Conservation (phyloP, 1,140 invertebrate genomes). For the Pemphigus obesinymphae region DNA sequence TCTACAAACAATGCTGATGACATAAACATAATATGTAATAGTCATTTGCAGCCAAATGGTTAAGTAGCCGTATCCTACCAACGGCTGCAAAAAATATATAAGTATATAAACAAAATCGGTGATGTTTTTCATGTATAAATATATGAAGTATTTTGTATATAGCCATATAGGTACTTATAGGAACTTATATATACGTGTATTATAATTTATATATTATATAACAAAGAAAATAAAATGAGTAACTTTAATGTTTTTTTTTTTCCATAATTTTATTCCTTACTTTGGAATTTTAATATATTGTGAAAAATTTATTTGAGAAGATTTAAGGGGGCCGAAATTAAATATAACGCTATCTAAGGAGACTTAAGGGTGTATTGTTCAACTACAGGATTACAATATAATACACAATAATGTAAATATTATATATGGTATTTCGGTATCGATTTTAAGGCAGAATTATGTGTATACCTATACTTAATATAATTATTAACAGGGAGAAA, state of each 20-base stretch:
- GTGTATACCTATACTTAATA: no score
- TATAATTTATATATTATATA: no score
- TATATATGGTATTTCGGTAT: background rate
- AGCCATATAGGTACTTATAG: no score
- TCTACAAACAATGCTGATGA: constrained; percentile 21
- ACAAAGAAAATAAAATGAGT: background rate
- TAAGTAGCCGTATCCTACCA: background rate
- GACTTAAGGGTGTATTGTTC: background rate
- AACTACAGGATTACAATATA: background rate
- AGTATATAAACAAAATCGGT: background rate
- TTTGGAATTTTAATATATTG: background rate
- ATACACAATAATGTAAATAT: background rate
- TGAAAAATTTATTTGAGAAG: background rate
- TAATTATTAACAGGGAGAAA: no score
- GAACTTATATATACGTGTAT: no score
- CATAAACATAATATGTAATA: background rate
- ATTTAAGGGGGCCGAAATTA: background rate
- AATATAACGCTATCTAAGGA: background rate
- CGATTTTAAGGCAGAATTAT: background rate
- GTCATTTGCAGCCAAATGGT: constrained; percentile 6
- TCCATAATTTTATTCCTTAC: no score
- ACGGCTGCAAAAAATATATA: background rate
- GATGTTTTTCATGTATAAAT: no score
- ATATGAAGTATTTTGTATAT: no score
- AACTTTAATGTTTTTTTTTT: background rate